Evolutionary conservation across 2,113 vertebrate species (phyloP).

Genomic region (Donacobius atricapilla): DNA sequence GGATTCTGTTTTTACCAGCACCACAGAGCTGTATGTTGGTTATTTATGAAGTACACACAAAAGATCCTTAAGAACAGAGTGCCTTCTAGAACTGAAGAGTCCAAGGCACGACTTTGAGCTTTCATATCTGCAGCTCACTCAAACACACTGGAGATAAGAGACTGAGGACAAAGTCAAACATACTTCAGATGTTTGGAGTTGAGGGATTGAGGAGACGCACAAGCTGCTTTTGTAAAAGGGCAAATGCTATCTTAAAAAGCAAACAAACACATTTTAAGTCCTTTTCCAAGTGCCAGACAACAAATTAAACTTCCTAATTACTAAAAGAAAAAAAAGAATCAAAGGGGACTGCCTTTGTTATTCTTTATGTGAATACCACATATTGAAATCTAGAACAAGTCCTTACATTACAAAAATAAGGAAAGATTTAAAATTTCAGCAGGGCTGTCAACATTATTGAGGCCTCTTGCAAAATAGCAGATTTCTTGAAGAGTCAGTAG

Average conservation of each 20-base stretch:
- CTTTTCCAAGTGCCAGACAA: slow-evolving; percentile 4
- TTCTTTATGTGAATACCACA: background rate
- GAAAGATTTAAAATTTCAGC: background rate
- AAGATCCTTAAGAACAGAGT: background rate
- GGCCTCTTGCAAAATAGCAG: background rate
- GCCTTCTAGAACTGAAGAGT: background rate
- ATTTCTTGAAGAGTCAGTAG: background rate
- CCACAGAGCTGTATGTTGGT: background rate
- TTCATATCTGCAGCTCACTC: background rate
- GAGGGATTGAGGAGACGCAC: background rate
- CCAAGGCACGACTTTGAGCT: background rate
- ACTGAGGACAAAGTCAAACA: slow-evolving; percentile 41
- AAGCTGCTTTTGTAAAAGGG: background rate
- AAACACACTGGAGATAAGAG: background rate
- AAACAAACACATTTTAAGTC: slow-evolving; percentile 4
- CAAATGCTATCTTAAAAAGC: slow-evolving; percentile 41
- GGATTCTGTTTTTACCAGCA: background rate
- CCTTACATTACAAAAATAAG: background rate
- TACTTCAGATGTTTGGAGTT: slow-evolving; percentile 20
- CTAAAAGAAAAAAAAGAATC: background rate
- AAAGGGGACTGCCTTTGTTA: background rate
- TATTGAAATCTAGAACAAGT: background rate
- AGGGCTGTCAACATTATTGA: background rate
- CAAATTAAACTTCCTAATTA: slow-evolving; percentile 26
- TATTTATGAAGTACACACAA: background rate